Base-by-base conservation (phyloP, 2,888 invertebrate species). In the Lordiphosa andalusiaca region DNA sequence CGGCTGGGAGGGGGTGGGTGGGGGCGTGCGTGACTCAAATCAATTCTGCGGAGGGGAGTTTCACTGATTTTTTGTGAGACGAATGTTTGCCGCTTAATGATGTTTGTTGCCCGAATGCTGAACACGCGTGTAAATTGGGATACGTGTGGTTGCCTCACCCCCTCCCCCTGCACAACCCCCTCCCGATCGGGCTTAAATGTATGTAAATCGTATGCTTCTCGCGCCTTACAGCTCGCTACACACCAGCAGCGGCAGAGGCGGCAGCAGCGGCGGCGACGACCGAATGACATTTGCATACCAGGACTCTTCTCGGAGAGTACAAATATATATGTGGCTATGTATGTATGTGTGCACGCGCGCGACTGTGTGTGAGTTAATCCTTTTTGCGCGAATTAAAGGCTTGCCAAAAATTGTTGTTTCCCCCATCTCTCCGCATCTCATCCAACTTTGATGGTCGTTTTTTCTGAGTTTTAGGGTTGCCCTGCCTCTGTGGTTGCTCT, bases 381-480 rank as follows among this genome's bases (percentile, higher is more conserved):
- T 78, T 75, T 75, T 74, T 69, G 65, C 65, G 67, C 74, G 71
- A 71, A 78, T 75, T 78, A 78, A 78, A 62, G 67, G 80, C 78
- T 78, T 78, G 60, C 48, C 59, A 69, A 71, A 57, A 67, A 75
- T 49, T 49, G 30, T 61, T 55, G 55, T 55, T 23, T 36, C 21
- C 36, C 54, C 36, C 54, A 53, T 69, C 60, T 37, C 49, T 35
- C 35, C 62, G 68, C 57, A 61, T 71, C 60, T 75, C 75, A 71
- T 63, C 74, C 72, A 74, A 72, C 75, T 72, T 72, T 67, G 56
- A 67, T 71, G 68, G 10, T 7, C 39, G 13, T 42, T 23, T 9
- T 25, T 33, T 41, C 36, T 33, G 30, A 13, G n/a, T 47, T 9
- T 52, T 25, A 30, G 52, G 66, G 73, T 56, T 53, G 52, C 64